A percentile compares a stretch with the other conserved stretches of the same genome.
These are phyloP conservation scores for Choreutis nemorana DNA, from an alignment of 2,888 invertebrate genomes.

Conservation along the genomic window DNA sequence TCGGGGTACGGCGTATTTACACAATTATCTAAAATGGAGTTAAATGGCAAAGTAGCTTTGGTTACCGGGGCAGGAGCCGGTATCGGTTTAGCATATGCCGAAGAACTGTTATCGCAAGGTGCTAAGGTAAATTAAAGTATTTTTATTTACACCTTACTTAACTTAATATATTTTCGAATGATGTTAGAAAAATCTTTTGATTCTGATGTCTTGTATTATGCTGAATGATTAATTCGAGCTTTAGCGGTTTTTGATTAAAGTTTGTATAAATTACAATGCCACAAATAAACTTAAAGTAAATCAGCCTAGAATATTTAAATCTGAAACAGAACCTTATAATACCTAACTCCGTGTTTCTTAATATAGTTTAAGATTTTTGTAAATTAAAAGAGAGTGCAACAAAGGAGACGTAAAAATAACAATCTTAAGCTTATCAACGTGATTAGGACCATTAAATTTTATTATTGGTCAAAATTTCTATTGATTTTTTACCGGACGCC, in stretches of 20 bases:
- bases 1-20: conserved; percentile 32
- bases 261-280: background rate
- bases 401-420: no score
- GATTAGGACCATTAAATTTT: no score
- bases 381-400: no score
- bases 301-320: no score
- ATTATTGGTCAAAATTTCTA: no score
- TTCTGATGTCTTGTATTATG: background rate
- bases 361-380: no score
- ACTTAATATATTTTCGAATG: background rate
- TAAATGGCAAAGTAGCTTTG: conserved; percentile 77
- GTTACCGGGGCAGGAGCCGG: conserved; percentile 79
- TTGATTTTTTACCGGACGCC: no score
- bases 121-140: conserved; percentile 68
- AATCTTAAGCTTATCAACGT: no score
- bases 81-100: conserved; percentile 75
- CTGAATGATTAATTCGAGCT: background rate
- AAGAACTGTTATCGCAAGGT: conserved; percentile 75
- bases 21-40: conserved; percentile 64
- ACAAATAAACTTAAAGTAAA: no score
- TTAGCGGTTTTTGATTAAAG: background rate
- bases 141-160: background rate
- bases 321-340: no score
- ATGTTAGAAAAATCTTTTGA: background rate
- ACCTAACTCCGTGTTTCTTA: no score